These are phyloP conservation scores for Geophilus truncorum DNA, from an alignment of 2,888 invertebrate species.

Conservation along the genomic window DNA sequence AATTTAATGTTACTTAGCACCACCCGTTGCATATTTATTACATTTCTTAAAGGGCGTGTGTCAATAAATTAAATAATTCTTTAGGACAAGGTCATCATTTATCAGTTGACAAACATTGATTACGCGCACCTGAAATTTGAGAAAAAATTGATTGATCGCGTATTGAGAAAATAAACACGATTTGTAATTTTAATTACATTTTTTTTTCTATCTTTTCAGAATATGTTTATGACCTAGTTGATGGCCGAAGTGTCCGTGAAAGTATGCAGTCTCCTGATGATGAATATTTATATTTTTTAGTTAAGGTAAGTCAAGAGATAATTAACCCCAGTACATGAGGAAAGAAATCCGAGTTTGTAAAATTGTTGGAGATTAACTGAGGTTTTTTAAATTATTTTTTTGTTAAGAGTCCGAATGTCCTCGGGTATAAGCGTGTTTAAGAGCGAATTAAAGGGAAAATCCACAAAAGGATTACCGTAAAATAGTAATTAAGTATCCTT, in stretches of 20 bases:
- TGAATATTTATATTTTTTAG: neutral
- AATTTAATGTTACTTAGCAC: slow-evolving; percentile 19
- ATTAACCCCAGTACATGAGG: too few relatives aligned
- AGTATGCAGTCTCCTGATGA: neutral
- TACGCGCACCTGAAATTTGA: neutral
- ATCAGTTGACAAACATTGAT: neutral
- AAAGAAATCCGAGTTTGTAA: neutral
- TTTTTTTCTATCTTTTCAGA: neutral
- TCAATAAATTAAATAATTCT: slow-evolving; percentile 21
- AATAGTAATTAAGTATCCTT: neutral
- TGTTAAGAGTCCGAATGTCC: too few relatives aligned
- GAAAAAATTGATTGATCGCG: neutral
- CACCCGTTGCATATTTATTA: slow-evolving; percentile 20
- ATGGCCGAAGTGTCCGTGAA: neutral
- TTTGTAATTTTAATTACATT: neutral
- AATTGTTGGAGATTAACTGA: too few relatives aligned
- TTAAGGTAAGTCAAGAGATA: too few relatives aligned
- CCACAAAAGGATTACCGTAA: neutral
- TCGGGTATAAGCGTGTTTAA: too few relatives aligned
- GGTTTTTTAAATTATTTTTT: too few relatives aligned
- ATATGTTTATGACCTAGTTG: neutral
- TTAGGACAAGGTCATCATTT: neutral
- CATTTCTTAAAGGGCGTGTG: neutral
- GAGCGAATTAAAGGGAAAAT: too few relatives aligned
- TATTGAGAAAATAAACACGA: neutral